These are phyloP conservation scores for Pluvialis apricaria DNA, from an alignment of 2,113 vertebrate species.

Conservation along the genomic window DNA sequence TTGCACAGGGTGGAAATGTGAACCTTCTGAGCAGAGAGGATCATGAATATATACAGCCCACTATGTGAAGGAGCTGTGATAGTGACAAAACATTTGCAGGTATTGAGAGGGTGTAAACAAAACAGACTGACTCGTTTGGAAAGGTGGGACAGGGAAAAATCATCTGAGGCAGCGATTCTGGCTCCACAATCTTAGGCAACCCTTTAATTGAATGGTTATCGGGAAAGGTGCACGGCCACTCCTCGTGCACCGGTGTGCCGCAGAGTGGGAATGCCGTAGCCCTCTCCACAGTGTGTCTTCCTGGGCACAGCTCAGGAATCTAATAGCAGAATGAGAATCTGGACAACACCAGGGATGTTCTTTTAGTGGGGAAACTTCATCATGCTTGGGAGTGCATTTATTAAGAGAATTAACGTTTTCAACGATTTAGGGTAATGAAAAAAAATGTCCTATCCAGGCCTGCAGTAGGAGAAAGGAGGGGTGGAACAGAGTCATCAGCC, in stretches of 20 bases:
- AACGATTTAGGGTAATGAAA: not conserved
- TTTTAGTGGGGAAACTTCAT: not conserved
- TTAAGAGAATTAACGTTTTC: not conserved
- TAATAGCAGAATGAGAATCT: not conserved
- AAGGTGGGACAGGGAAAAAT: not conserved
- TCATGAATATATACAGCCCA: not conserved
- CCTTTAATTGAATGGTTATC: not conserved
- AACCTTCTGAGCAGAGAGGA: not conserved
- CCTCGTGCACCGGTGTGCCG: rapidly evolving
- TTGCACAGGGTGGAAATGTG: not conserved
- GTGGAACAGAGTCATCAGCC: not conserved
- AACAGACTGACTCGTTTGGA: not conserved
- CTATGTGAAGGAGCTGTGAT: not conserved
- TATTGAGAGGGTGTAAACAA: not conserved
- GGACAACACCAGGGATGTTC: not conserved
- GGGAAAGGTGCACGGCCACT: not conserved
- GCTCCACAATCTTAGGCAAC: not conserved
- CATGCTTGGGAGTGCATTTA: not conserved
- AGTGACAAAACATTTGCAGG: not conserved
- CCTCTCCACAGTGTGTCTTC: not conserved
- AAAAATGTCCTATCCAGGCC: not conserved
- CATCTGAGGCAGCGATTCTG: not conserved
- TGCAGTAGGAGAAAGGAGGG: not conserved
- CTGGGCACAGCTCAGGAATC: not conserved
- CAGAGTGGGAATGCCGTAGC: not conserved